Base-by-base conservation (phyloP, 2,113 vertebrate genomes). In the Pungitius pungitius region DNA sequence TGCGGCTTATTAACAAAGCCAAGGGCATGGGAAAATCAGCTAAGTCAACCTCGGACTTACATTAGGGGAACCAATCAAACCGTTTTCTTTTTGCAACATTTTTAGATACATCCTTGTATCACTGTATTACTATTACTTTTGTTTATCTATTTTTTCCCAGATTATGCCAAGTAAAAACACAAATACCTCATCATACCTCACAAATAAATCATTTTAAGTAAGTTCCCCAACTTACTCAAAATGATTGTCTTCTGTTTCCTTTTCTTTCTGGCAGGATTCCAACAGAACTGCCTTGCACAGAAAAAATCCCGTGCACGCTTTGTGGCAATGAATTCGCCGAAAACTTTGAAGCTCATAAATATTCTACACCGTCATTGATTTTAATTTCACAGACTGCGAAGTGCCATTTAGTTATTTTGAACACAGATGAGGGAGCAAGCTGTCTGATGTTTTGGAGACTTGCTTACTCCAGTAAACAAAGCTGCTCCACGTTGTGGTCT, bases 361-460 rank as follows among this genome's bases (percentile, higher is more conserved):
- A 84, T 84, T 81, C 75, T 52, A 57, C 61, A 70, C 68, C 64
- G n/a, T 73, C 74, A 71, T 22, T 71, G 70, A 76, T 83, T 90
- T 86, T 86, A 89, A 89, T 87, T 90, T 90, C 89, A 82, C 84
- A 88, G 65, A 84, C 70, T 69, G 77, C 15, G 24, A 81, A 70
- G 73, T 77, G 71, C 75, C 69, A 79, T 84, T 83, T 76, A 49
- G 57, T 18, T 37, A 80, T 77, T 85, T 88, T 71, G 43, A 71
- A 33, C 65, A 85, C 81, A 75, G 57, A 83, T 62, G 78, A 89
- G 71, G 63, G 70, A 84, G 68, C 84, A 77, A 62, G 43, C 70
- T 80, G 80, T 76, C 24, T 33, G 68, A 58, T 85, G 57, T 77
- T 85, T 71, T 52, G 39, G 58, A 57, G 76, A 77, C 49, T 61